phyloP scores from a whole-genome alignment of 2,797 vertebrate genomes.

The Mormyrops boulengeri region DNA sequence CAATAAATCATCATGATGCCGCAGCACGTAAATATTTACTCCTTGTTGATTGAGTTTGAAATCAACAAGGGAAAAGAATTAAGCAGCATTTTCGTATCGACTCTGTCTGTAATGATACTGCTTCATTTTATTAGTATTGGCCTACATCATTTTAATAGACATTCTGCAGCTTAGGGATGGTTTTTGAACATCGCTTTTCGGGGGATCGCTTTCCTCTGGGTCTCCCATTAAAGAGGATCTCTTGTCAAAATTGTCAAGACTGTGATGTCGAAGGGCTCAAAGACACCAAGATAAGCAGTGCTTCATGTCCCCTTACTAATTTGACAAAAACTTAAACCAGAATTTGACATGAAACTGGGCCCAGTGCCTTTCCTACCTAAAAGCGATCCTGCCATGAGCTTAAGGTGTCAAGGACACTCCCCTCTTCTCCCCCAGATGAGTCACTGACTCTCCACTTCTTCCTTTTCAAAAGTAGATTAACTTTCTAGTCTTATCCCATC shows the following conservation, averaged over 20 bases:
- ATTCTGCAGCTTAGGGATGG: neutral
- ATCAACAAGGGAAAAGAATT: neutral
- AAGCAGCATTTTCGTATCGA: neutral
- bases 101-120: neutral
- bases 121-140: neutral
- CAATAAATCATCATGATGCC: neutral
- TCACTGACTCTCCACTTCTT: neutral
- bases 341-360: neutral
- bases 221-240: neutral
- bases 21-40: neutral
- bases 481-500: neutral
- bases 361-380: neutral
- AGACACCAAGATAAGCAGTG: neutral
- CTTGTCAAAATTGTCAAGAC: neutral
- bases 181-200: neutral
- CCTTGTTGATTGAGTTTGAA: neutral
- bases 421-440: neutral
- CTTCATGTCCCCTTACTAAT: neutral
- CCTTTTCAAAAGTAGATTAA: neutral
- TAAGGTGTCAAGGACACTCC: slow-evolving; percentile 6
- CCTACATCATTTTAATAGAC: neutral
- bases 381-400: neutral
- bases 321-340: slow-evolving; percentile 3
- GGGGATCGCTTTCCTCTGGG: neutral
- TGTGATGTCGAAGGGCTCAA: neutral